Conservation (phyloP, 1,140 invertebrate genomes). For the Papilio helenus region DNA sequence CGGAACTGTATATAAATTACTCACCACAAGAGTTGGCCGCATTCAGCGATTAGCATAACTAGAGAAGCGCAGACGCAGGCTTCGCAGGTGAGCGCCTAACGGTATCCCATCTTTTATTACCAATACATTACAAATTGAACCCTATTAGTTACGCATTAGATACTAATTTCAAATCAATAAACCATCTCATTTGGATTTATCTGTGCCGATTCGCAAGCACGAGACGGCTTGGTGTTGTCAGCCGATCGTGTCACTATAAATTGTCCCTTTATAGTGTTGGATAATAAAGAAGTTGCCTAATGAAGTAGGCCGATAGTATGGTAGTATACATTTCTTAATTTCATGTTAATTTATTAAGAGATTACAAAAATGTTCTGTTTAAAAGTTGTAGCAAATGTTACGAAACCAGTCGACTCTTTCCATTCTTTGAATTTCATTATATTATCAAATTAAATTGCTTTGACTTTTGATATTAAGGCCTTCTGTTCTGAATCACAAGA, state of each 20-base stretch:
- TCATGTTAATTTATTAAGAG: slow-evolving; percentile 13
- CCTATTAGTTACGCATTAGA: slow-evolving; percentile 54
- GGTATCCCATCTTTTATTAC: slow-evolving; percentile 66
- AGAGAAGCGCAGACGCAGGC: slow-evolving; percentile 79
- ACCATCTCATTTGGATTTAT: slow-evolving; percentile 56
- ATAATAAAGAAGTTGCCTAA: slow-evolving; percentile 56
- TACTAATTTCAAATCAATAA: slow-evolving; percentile 50
- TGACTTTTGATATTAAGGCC: neutral
- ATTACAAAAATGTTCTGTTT: slow-evolving; percentile 3
- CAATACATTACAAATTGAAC: slow-evolving; percentile 58
- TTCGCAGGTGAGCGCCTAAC: slow-evolving; percentile 78
- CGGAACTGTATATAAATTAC: slow-evolving; percentile 23
- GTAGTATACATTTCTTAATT: slow-evolving; percentile 4
- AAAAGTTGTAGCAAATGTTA: neutral
- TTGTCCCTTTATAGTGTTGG: slow-evolving; percentile 64
- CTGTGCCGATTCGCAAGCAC: slow-evolving; percentile 58
- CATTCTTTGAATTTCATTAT: neutral
- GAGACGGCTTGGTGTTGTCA: slow-evolving; percentile 67
- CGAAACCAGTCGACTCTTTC: neutral
- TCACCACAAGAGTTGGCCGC: slow-evolving; percentile 54
- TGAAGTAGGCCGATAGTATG: slow-evolving; percentile 9
- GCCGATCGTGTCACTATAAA: slow-evolving; percentile 70
- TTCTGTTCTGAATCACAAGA: neutral
- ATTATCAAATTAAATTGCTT: neutral
- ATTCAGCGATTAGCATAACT: slow-evolving; percentile 77